A percentile compares a stretch with the other conserved stretches of the same genome.
phyloP scores from a whole-genome alignment of 2,888 invertebrate species.

The Cryptocephalus primarius region DNA sequence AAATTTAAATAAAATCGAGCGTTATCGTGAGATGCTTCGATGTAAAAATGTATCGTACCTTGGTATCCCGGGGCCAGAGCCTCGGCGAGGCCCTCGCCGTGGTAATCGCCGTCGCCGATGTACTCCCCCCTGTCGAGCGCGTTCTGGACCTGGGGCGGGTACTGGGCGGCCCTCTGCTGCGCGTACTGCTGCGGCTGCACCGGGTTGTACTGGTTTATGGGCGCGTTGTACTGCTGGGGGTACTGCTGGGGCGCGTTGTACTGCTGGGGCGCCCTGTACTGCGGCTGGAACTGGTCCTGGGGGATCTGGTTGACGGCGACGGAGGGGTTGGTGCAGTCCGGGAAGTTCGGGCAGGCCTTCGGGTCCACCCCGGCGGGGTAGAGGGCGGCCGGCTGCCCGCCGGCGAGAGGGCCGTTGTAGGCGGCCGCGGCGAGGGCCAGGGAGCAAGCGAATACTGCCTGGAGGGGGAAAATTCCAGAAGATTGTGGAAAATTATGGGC shows the following conservation, averaged over 20 bases:
- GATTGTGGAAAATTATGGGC: not conserved
- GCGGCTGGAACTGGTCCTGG: conserved; percentile 1
- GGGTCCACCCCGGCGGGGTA: conserved; percentile 28
- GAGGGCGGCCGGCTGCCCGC: conserved; percentile 25
- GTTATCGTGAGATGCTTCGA: not conserved
- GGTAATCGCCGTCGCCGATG: conserved; percentile 30
- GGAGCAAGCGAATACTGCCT: conserved; percentile 26
- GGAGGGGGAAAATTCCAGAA: conserved; percentile 9
- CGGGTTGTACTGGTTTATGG: conserved; percentile 20
- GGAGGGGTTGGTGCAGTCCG: conserved; percentile 25
- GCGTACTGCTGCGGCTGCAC: conserved; percentile 21
- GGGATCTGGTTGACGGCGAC: conserved; percentile 20
- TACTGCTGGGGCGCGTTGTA: conserved; percentile 14
- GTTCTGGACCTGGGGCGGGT: conserved; percentile 21
- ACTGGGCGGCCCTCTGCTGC: conserved; percentile 14
- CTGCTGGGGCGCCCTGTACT: conserved; percentile 10
- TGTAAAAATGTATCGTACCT: too few species aligned
- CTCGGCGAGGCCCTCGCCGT: conserved; percentile 28
- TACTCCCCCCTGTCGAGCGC: conserved; percentile 28
- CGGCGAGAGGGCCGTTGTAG: conserved; percentile 27
- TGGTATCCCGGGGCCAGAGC: conserved; percentile 24
- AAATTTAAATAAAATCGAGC: too few species aligned
- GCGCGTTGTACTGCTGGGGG: conserved; percentile 10
- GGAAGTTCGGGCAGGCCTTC: conserved; percentile 29
- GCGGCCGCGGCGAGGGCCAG: conserved; percentile 18